phyloP scores from a whole-genome alignment of 2,888 invertebrate species.

The Branchipolynoe longqiensis region DNA sequence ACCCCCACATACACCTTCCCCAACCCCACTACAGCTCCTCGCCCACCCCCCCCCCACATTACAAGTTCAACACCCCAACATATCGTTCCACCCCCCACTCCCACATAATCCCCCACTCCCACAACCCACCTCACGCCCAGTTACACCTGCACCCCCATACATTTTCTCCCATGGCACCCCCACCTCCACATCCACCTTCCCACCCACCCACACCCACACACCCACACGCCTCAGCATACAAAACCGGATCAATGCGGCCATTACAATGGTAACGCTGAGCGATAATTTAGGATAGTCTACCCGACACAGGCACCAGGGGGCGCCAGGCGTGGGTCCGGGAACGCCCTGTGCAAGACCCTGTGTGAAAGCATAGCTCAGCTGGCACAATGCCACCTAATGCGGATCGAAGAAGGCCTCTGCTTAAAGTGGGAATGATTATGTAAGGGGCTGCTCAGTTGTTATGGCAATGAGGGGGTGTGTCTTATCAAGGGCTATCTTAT shows the following conservation, averaged over 20 bases:
- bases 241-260: constrained; percentile 31
- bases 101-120: no score
- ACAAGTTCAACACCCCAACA: no score
- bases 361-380: constrained; percentile 44
- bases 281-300: constrained; percentile 41
- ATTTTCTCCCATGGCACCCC: no score
- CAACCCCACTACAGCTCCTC: no score
- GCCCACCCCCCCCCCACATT: no score
- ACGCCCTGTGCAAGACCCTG: neutral
- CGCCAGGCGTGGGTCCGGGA: neutral
- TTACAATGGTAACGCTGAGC: constrained; percentile 40
- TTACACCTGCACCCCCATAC: no score
- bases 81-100: no score
- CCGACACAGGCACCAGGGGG: neutral
- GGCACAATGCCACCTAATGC: constrained; percentile 39
- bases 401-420: neutral
- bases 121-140: no score
- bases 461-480: neutral
- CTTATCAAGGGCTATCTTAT: no score
- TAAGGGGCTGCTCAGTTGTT: neutral
- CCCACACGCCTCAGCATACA: neutral
- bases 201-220: constrained; percentile 13
- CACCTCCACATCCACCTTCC: no score
- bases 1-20: no score
- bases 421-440: neutral